These are phyloP conservation scores for Ancistrus triradiatus DNA, from an alignment of 2,113 vertebrate species.

Conservation along the genomic window DNA sequence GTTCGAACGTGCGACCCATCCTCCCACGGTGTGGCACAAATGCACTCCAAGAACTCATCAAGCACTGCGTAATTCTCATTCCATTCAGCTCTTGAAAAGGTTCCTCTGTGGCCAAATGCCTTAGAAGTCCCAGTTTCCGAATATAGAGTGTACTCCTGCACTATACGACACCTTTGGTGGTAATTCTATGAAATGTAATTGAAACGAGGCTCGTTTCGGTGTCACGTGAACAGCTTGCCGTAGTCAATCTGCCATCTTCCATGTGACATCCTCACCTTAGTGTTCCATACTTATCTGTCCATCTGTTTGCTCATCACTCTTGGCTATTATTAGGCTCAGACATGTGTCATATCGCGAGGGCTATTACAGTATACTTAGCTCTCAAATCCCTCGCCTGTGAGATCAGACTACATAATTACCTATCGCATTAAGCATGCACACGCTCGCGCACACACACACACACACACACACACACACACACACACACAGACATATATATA, in stretches of 20 bases:
- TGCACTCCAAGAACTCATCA: too few species aligned
- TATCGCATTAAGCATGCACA: constrained; percentile 65
- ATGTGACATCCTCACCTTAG: constrained; percentile 13
- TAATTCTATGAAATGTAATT: too few species aligned
- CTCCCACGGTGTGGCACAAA: too few species aligned
- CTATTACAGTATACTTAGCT: constrained; percentile 61
- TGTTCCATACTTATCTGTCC: constrained; percentile 37
- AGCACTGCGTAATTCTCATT: too few species aligned
- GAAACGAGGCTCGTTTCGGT: too few species aligned
- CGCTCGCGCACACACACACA: constrained; percentile 45
- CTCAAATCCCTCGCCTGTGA: constrained; percentile 69
- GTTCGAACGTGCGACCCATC: too few species aligned
- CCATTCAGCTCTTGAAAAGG: too few species aligned
- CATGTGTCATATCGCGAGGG: constrained; percentile 49
- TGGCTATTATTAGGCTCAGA: constrained; percentile 45
- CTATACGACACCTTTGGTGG: too few species aligned
- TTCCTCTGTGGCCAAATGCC: too few species aligned
- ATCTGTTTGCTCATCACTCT: constrained; percentile 39
- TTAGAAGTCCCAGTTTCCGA: too few species aligned
- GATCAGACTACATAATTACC: constrained; percentile 75
- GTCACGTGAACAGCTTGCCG: not conserved
- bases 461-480: constrained; percentile 31
- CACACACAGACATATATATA: constrained; percentile 30
- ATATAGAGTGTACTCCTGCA: too few species aligned
- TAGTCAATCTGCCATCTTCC: not conserved